A percentile compares a stretch with the other conserved stretches of the same genome.
Evolutionary conservation across 2,797 vertebrate species (phyloP).

Genomic region (Odontamblyopus lacepedii): DNA sequence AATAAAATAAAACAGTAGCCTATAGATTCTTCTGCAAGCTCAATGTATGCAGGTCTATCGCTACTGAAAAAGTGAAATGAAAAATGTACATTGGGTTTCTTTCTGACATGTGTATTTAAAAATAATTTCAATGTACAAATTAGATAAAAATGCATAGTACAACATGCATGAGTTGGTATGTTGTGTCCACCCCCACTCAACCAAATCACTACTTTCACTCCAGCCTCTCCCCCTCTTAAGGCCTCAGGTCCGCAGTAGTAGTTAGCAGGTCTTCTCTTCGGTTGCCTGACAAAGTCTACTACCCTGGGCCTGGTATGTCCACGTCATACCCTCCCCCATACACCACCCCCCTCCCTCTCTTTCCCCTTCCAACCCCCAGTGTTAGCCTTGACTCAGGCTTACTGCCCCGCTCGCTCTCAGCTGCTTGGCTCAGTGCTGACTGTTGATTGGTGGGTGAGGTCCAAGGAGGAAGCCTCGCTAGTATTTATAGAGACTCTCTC

Average conservation of each 20-base stretch:
- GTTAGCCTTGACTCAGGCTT: slow-evolving; percentile 73
- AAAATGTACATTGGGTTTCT: too few relatives aligned
- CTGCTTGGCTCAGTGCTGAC: slow-evolving; percentile 66
- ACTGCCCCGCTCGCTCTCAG: slow-evolving; percentile 67
- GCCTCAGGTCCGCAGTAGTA: slow-evolving; percentile 55
- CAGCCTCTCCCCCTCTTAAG: slow-evolving; percentile 46
- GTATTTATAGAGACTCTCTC: slow-evolving; percentile 83
- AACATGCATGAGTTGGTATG: slow-evolving; percentile 31
- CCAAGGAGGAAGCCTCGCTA: slow-evolving; percentile 74
- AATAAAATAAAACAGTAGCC: too few relatives aligned
- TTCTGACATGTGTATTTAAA: not conserved
- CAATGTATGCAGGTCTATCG: too few relatives aligned
- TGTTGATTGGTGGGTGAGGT: slow-evolving; percentile 71
- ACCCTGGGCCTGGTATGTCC: slow-evolving; percentile 30
- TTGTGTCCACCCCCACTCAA: slow-evolving; percentile 26
- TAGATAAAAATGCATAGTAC: slow-evolving; percentile 18
- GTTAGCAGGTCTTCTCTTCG: slow-evolving; percentile 39
- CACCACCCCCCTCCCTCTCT: slow-evolving; percentile 4
- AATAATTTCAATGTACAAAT: not conserved
- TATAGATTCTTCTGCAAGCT: too few relatives aligned
- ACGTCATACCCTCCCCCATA: slow-evolving; percentile 59
- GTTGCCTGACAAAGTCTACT: slow-evolving; percentile 35
- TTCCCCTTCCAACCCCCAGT: slow-evolving; percentile 17
- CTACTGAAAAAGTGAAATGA: too few relatives aligned
- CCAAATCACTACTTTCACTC: slow-evolving; percentile 60